These are phyloP conservation scores for Gymnoscelis rufifasciata DNA, from an alignment of 2,888 invertebrate species.

Conservation along the genomic window DNA sequence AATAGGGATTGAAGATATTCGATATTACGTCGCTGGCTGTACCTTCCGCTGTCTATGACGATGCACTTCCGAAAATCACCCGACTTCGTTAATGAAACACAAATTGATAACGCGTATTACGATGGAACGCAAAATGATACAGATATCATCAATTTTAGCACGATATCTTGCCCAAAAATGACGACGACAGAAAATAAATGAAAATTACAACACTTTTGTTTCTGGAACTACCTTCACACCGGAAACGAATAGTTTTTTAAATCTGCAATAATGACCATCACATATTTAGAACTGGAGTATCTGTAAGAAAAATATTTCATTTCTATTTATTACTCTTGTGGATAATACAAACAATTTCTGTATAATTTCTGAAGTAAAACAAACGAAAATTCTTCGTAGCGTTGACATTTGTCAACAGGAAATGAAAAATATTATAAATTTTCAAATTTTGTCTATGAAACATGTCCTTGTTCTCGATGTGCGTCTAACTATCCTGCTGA, in stretches of 20 bases:
- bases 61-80: constrained; percentile 57
- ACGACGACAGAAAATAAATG: constrained; percentile 78
- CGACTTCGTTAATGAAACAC: constrained; percentile 43
- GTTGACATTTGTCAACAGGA: constrained; percentile 41
- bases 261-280: constrained; percentile 49
- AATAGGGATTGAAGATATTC: constrained; percentile 66
- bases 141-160: constrained; percentile 60
- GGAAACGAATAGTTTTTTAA: constrained; percentile 68
- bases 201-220: constrained; percentile 72
- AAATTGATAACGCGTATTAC: constrained; percentile 45
- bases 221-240: constrained; percentile 74
- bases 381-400: constrained; percentile 32
- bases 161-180: constrained; percentile 65
- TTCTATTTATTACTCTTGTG: constrained; percentile 44
- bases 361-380: constrained; percentile 33
- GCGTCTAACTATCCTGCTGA: too few species aligned
- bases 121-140: constrained; percentile 62
- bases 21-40: constrained; percentile 57
- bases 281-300: constrained; percentile 46
- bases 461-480: constrained; percentile 1
- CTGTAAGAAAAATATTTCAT: constrained; percentile 56
- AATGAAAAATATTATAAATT: constrained; percentile 35
- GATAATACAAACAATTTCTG: constrained; percentile 42
- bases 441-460: constrained; percentile 32
- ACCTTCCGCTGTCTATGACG: constrained; percentile 72